Evolutionary conservation across 2,113 vertebrate genomes (phyloP).

Genomic region (Argyrosomus japonicus): DNA sequence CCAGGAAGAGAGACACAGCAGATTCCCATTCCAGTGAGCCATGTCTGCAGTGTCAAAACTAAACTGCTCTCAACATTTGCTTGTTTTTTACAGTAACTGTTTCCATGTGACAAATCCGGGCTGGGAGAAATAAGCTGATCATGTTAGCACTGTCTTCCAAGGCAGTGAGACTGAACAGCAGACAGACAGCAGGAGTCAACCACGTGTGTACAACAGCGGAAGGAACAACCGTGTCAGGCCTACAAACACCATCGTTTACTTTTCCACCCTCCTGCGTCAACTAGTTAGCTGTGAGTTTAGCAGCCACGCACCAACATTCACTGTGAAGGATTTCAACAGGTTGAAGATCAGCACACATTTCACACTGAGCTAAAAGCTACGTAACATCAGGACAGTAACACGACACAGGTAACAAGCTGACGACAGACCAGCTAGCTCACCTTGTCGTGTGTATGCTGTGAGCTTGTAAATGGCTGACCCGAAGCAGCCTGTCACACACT

Average conservation of each 20-base stretch:
- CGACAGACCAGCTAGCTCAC: neutral
- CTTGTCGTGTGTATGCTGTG: neutral
- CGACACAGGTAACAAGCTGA: neutral
- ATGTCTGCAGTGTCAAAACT: neutral
- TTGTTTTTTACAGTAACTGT: no score
- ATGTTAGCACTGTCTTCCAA: neutral
- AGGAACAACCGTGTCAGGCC: neutral
- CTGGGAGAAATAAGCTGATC: neutral
- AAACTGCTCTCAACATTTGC: neutral
- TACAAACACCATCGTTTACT: neutral
- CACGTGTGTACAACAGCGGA: constrained; percentile 1
- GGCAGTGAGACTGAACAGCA: neutral
- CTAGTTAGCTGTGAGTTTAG: neutral
- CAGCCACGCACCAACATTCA: neutral
- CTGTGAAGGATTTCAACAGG: neutral
- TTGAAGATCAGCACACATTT: neutral
- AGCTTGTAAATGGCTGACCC: neutral
- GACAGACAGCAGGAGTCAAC: neutral
- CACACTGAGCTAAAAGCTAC: neutral
- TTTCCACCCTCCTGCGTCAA: neutral
- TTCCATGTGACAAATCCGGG: neutral
- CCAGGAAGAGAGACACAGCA: neutral
- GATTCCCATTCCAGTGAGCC: neutral
- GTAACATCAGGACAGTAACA: neutral
- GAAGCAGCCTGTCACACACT: no score